Conservation (phyloP, 2,113 vertebrate genomes). For the Emydocephalus ijimae region DNA sequence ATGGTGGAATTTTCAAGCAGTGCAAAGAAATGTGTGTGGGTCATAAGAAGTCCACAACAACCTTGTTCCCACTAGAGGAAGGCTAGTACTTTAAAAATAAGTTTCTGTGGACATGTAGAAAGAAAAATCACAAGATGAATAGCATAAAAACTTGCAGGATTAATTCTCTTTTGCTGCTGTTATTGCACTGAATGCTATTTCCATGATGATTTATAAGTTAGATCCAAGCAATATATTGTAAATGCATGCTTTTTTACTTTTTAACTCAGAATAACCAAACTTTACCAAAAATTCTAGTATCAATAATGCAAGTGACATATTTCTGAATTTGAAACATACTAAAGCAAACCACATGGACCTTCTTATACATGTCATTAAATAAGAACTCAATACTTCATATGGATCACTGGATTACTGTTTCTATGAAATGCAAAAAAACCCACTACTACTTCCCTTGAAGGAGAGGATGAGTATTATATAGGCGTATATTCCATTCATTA, state of each 20-base stretch:
- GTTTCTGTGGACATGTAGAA: background rate
- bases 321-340: background rate
- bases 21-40: background rate
- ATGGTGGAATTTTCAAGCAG: background rate
- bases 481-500: background rate
- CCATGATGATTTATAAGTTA: background rate
- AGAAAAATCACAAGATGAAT: background rate
- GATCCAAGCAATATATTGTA: background rate
- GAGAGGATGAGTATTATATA: background rate
- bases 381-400: background rate
- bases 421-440: background rate
- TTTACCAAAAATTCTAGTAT: background rate
- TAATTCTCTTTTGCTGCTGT: background rate
- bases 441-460: background rate
- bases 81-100: background rate
- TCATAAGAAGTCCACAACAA: background rate
- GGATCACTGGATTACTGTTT: background rate
- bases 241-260: background rate
- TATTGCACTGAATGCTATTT: background rate
- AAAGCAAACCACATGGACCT: background rate
- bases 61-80: background rate
- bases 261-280: background rate
- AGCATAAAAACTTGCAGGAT: background rate
- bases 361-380: background rate
- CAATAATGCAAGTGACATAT: background rate